Conservation (phyloP, 2,888 invertebrate species). For the Lasioglossum pauxillum region DNA sequence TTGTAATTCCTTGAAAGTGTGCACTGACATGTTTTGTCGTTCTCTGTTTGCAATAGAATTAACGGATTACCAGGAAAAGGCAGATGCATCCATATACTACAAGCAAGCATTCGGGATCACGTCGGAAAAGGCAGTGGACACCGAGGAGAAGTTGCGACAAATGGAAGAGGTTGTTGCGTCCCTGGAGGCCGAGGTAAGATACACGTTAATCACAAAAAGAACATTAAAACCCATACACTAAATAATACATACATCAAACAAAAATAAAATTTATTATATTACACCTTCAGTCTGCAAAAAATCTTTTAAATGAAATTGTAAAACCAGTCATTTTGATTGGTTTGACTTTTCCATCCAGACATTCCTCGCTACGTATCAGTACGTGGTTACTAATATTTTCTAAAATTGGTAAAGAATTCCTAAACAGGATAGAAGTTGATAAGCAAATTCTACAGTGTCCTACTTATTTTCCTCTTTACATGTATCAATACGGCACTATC, state of each 20-base stretch:
- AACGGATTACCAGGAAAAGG: constrained; percentile 74
- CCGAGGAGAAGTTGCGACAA: constrained; percentile 80
- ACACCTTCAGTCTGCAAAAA: no score
- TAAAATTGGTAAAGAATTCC: background rate
- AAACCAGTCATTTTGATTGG: no score
- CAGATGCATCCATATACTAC: constrained; percentile 76
- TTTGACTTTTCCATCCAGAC: no score
- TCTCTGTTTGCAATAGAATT: constrained; percentile 71
- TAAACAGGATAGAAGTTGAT: background rate
- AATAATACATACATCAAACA: no score
- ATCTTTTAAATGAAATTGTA: no score
- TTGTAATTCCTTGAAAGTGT: background rate
- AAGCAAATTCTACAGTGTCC: constrained; percentile 14
- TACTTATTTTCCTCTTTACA: constrained; percentile 14
- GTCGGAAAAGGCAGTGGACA: constrained; percentile 79
- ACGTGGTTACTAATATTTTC: background rate
- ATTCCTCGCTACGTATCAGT: no score
- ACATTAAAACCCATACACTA: no score
- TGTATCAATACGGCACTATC: constrained; percentile 31
- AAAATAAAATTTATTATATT: no score
- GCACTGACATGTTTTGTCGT: constrained; percentile 22
- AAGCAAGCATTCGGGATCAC: constrained; percentile 80
- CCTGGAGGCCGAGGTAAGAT: constrained; percentile 79
- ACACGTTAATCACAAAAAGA: background rate
- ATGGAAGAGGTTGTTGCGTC: constrained; percentile 80